These are phyloP conservation scores for Aphidius ervi DNA, from an alignment of 1,140 invertebrate genomes.

Conservation along the genomic window DNA sequence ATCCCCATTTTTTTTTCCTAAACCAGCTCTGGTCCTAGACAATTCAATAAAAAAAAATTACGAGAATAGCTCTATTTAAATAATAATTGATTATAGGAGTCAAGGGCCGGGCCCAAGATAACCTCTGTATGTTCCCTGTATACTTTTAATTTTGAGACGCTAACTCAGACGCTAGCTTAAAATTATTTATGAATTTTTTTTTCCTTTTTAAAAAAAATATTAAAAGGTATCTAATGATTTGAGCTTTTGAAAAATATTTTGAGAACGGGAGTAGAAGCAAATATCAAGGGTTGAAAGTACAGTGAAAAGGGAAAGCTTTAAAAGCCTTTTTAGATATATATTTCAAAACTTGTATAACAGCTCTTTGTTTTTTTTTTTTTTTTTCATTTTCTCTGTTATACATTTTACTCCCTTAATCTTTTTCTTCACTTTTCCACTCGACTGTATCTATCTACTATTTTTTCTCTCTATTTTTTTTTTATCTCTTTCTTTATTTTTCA, in stretches of 20 bases:
- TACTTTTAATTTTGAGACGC: no score
- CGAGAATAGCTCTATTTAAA: no score
- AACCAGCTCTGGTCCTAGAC: no score
- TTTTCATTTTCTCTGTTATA: slow-evolving; percentile 10
- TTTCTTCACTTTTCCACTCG: slow-evolving; percentile 13
- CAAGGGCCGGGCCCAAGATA: no score
- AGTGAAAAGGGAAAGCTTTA: slow-evolving; percentile 25
- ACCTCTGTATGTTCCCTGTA: no score
- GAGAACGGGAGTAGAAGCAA: slow-evolving; percentile 5
- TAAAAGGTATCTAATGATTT: slow-evolving; percentile 4
- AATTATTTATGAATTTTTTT: no score
- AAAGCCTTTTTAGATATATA: slow-evolving; percentile 44
- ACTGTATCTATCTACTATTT: neutral
- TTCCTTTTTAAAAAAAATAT: no score
- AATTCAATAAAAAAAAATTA: no score
- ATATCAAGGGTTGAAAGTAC: slow-evolving; percentile 28
- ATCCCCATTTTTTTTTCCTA: no score
- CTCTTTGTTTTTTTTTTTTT: slow-evolving; percentile 19
- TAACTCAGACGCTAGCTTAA: no score
- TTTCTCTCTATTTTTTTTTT: neutral
- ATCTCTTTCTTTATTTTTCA: neutral
- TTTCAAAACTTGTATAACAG: slow-evolving; percentile 40
- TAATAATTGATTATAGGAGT: no score
- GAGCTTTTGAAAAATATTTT: slow-evolving; percentile 10
- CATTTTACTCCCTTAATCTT: slow-evolving; percentile 9